Conservation (phyloP, 2,888 invertebrate genomes). For the Drosophila flavopinicola region DNA sequence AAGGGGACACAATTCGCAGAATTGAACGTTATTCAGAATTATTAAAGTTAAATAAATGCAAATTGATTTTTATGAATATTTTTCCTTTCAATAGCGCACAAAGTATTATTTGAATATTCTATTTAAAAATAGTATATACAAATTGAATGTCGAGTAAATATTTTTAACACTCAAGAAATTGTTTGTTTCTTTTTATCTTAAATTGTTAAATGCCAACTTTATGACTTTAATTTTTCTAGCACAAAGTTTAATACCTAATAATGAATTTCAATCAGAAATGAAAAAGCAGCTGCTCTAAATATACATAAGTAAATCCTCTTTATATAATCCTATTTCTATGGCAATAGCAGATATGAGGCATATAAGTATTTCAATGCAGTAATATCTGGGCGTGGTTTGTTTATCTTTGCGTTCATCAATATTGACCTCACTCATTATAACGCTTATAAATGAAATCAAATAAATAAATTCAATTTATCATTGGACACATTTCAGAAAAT, state of each 20-base stretch:
- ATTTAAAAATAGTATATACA: neutral
- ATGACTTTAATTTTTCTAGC: too few species aligned
- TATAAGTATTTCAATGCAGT: neutral
- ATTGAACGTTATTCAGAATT: constrained; percentile 22
- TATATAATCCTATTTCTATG: neutral
- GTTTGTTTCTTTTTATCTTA: neutral
- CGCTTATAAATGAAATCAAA: constrained; percentile 48
- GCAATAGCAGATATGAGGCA: neutral
- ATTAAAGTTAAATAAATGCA: neutral
- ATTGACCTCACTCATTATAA: constrained; percentile 21
- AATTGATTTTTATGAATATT: constrained; percentile 48
- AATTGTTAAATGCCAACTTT: too few species aligned
- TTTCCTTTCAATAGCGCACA: constrained; percentile 14
- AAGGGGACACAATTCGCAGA: constrained; percentile 13
- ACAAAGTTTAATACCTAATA: too few species aligned
- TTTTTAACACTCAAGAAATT: neutral
- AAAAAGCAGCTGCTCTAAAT: neutral
- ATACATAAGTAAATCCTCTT: neutral
- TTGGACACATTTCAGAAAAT: constrained; percentile 38
- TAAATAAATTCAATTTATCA: constrained; percentile 56
- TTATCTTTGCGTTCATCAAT: neutral
- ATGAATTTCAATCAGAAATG: neutral
- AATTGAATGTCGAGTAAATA: too few species aligned
- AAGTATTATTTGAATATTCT: neutral
- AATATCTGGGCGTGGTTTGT: neutral